These are phyloP conservation scores for Cinclus mexicanus DNA, from an alignment of 2,113 vertebrate genomes.

Conservation along the genomic window DNA sequence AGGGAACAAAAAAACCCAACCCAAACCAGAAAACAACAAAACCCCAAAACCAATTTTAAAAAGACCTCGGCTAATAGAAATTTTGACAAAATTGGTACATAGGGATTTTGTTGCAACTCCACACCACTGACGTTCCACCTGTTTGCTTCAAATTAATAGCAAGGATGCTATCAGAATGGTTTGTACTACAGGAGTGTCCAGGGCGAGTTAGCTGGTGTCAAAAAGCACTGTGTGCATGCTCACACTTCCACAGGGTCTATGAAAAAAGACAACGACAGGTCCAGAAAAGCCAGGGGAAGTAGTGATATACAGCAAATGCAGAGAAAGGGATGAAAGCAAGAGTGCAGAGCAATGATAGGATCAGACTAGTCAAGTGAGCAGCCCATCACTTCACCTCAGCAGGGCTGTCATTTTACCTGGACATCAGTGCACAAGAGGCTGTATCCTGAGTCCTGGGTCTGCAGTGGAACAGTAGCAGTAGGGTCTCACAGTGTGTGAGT, in stretches of 20 bases:
- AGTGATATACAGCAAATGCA: not conserved
- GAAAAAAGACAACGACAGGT: not conserved
- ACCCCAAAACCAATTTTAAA: fast-evolving
- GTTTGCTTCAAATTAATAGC: not conserved
- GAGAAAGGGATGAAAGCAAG: not conserved
- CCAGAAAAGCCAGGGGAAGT: not conserved
- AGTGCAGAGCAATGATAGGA: not conserved
- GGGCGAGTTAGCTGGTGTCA: not conserved
- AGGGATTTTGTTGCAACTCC: not conserved
- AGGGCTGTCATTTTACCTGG: not conserved
- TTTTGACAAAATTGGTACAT: not conserved
- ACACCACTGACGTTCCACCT: not conserved
- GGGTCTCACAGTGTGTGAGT: not conserved
- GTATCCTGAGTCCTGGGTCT: not conserved
- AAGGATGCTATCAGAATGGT: not conserved
- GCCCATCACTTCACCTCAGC: not conserved
- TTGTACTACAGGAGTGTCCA: not conserved
- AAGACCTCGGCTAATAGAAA: not conserved
- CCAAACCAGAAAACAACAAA: not conserved
- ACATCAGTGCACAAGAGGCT: not conserved
- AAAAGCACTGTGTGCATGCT: not conserved
- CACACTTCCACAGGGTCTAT: not conserved
- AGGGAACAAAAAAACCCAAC: not conserved
- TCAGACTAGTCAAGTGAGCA: not conserved
- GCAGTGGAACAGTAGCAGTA: not conserved